Percentiles rank a stretch among this genome's conserved stretches.
Evolutionary conservation across 2,113 vertebrate species (phyloP).

Genomic region (Anser cygnoides): DNA sequence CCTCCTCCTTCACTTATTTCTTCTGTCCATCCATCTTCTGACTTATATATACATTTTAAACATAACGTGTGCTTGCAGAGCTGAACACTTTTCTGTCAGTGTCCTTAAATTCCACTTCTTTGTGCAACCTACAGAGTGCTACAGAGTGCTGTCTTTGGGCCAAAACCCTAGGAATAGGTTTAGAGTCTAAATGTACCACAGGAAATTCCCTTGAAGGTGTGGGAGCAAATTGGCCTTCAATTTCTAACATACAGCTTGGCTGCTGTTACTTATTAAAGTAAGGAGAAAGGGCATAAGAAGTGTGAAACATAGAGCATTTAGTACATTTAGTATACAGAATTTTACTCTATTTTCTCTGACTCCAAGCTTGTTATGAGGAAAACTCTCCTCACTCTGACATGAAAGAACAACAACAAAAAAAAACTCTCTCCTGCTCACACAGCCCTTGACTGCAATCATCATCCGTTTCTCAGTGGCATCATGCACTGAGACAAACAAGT

Average conservation of each 20-base stretch:
- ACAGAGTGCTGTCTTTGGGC: background rate
- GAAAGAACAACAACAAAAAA: background rate
- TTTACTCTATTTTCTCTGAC: background rate
- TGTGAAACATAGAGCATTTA: background rate
- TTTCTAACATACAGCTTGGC: background rate
- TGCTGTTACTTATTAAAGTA: background rate
- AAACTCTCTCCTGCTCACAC: background rate
- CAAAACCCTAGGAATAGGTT: background rate
- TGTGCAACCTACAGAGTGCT: background rate
- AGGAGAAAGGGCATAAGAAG: background rate
- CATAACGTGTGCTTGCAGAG: background rate
- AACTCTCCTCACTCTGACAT: background rate
- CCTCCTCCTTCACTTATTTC: background rate
- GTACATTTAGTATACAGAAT: background rate
- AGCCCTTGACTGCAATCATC: background rate
- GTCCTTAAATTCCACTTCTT: background rate
- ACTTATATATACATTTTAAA: background rate
- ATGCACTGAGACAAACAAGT: background rate
- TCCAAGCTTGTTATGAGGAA: background rate
- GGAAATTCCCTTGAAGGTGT: background rate
- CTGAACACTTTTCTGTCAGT: background rate
- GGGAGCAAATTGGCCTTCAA: background rate
- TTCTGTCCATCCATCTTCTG: background rate
- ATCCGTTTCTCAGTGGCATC: background rate
- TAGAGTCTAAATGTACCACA: background rate